Conservation (phyloP, 2,113 vertebrate species). For the Coptodon rendalli region DNA sequence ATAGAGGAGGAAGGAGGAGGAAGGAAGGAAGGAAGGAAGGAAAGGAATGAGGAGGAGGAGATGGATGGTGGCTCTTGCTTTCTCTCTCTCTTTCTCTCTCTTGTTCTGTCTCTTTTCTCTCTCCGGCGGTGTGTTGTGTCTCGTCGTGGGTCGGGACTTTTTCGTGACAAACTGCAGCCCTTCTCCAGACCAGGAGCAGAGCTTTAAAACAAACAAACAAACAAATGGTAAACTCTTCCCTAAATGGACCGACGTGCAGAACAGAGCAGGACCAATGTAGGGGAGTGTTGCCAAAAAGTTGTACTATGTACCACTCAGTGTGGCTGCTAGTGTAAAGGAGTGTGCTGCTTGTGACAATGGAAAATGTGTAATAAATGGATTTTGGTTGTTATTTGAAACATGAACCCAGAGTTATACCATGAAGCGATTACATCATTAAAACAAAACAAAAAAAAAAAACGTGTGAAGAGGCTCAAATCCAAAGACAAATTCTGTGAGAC, state of each 20-base stretch:
- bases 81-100: constrained; percentile 37
- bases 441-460: not conserved
- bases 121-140: constrained; percentile 37
- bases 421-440: constrained; percentile 43
- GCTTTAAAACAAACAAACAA: not conserved
- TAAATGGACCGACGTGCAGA: constrained; percentile 28
- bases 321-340: constrained; percentile 43
- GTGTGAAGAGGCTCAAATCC: constrained; percentile 29
- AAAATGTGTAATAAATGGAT: constrained; percentile 55
- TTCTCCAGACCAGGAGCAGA: constrained; percentile 20
- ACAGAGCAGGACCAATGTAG: constrained; percentile 11
- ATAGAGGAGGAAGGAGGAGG: not conserved
- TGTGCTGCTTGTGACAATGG: constrained; percentile 53
- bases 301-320: constrained; percentile 30
- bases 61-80: constrained; percentile 17
- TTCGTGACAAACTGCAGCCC: constrained; percentile 20
- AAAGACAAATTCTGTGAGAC: constrained; percentile 52
- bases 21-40: not conserved
- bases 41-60: not conserved
- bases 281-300: constrained; percentile 29
- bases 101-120: constrained; percentile 34
- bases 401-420: constrained; percentile 38
- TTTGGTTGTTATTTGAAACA: constrained; percentile 39
- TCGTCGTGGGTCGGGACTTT: constrained; percentile 39
- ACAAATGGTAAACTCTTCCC: constrained; percentile 14